phyloP scores from a whole-genome alignment of 1,140 invertebrate species.

The Eubasilissa regina region DNA sequence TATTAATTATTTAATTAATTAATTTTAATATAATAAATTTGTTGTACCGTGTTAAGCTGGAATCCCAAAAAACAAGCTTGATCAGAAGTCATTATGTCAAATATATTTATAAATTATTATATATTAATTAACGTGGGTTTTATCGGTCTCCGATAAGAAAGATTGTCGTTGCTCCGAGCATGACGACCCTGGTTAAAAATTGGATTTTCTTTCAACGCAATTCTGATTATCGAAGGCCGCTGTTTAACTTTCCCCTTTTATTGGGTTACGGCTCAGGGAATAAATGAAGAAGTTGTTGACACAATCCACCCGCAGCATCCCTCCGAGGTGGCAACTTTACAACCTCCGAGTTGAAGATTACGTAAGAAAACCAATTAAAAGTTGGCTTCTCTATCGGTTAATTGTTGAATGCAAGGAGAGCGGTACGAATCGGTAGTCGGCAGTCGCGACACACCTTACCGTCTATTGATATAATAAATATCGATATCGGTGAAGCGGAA shows the following conservation, averaged over 20 bases:
- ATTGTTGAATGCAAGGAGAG: constrained; percentile 16
- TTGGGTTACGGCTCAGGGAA: constrained; percentile 17
- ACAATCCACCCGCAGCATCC: constrained; percentile 1
- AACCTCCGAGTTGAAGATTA: constrained; percentile 7
- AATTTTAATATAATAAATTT: too few species aligned
- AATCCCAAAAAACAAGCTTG: too few species aligned
- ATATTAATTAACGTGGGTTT: neutral
- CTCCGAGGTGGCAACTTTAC: constrained; percentile 36
- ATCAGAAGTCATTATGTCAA: too few species aligned
- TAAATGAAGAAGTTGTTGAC: constrained; percentile 36
- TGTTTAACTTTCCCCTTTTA: constrained; percentile 11
- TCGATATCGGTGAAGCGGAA: constrained; percentile 1
- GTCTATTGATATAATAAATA: constrained; percentile 34
- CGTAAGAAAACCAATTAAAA: constrained; percentile 46
- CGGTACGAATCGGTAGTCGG: neutral
- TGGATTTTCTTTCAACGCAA: constrained; percentile 14
- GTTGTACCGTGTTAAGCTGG: too few species aligned
- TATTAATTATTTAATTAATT: too few species aligned
- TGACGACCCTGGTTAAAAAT: neutral
- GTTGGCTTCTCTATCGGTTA: constrained; percentile 36
- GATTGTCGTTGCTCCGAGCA: neutral
- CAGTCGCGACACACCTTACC: constrained; percentile 23
- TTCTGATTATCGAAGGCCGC: constrained; percentile 8
- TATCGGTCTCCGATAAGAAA: neutral
- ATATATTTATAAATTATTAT: too few species aligned